phyloP scores from a whole-genome alignment of 2,888 invertebrate species.

The Melanostoma mellinum region DNA sequence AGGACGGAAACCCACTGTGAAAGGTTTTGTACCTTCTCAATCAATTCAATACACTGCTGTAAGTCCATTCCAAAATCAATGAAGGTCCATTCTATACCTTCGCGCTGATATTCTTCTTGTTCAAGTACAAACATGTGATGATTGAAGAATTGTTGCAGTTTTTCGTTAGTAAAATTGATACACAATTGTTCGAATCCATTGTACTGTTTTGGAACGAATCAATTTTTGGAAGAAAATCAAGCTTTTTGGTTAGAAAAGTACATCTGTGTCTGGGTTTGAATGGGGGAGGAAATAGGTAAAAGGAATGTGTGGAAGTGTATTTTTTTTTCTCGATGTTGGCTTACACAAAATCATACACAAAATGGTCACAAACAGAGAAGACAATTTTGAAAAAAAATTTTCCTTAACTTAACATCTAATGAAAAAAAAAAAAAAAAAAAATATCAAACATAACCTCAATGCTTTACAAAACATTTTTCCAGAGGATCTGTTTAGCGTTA shows the following conservation, averaged over 20 bases:
- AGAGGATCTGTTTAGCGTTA: slow-evolving; percentile 39
- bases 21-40: slow-evolving; percentile 85
- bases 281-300: slow-evolving; percentile 4
- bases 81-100: slow-evolving; percentile 96
- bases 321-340: slow-evolving; percentile 7
- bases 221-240: slow-evolving; percentile 48
- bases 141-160: slow-evolving; percentile 97
- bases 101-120: slow-evolving; percentile 95
- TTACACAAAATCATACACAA: slow-evolving; percentile 65
- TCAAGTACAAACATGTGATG: slow-evolving; percentile 97
- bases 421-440: slow-evolving; percentile 7
- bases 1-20: slow-evolving; percentile 24
- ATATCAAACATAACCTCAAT: slow-evolving; percentile 28
- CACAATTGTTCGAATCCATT: slow-evolving; percentile 97
- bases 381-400: slow-evolving; percentile 3
- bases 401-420: background rate
- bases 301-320: slow-evolving; percentile 4
- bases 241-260: slow-evolving; percentile 29
- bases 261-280: slow-evolving; percentile 6
- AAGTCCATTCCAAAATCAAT: slow-evolving; percentile 97
- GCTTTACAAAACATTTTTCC: slow-evolving; percentile 40
- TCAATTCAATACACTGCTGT: slow-evolving; percentile 89
- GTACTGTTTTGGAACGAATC: slow-evolving; percentile 84
- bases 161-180: slow-evolving; percentile 97
- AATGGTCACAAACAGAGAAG: slow-evolving; percentile 34